Base-by-base conservation (phyloP, 2,113 vertebrate species). In the Brachionichthys hirsutus region DNA sequence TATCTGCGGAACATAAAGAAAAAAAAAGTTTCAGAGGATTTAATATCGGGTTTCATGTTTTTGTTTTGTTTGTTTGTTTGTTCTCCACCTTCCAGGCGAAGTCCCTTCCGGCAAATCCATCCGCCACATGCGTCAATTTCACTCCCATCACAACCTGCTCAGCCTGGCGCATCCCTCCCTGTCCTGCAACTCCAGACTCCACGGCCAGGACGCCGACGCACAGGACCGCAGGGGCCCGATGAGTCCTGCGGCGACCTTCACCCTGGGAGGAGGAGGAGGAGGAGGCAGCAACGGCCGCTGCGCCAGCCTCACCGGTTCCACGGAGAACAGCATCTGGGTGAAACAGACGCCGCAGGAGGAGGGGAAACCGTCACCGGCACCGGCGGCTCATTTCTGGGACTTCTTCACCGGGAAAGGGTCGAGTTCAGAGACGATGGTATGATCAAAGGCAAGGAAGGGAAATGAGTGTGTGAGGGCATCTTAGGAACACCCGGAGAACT, bases 91-190 rank as follows among this genome's bases (percentile, higher is more conserved):
- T 76, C 63, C 85, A 63, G 87, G 83, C 60, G 88, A 91, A 1
- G 42, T 14, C 9, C 48, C 65, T 22, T 20, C 79, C 1, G 38
- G 81, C n/a, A 92, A 90, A 70, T 89, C 88, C 60, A 88, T 92
- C 54, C 52, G 67, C 53, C 85, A 90, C 74, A 86, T 90, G 66
- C 82, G 91, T 11, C 92, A 91, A 67, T 92, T 91, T 77, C 88
- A 91, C 77, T 92, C 92, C 41, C 91, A 92, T 68, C 90, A 92
- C 78, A 90, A 92, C 82, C 86, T 92, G 58, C 73, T 91, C 20
- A 91, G 89, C 72, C 70, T 92, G 73, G 18, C 59, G 18, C 86
- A 82, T 48, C 30, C 83, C 12, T 73, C 78, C 16, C 69, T 12
- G 6, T 70, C 54, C 59, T 73, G 72, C 65, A 59, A 14, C 48